A percentile compares a stretch with the other conserved stretches of the same genome.
Conservation (phyloP, 2,888 invertebrate genomes). For the Pandemis heparana region DNA sequence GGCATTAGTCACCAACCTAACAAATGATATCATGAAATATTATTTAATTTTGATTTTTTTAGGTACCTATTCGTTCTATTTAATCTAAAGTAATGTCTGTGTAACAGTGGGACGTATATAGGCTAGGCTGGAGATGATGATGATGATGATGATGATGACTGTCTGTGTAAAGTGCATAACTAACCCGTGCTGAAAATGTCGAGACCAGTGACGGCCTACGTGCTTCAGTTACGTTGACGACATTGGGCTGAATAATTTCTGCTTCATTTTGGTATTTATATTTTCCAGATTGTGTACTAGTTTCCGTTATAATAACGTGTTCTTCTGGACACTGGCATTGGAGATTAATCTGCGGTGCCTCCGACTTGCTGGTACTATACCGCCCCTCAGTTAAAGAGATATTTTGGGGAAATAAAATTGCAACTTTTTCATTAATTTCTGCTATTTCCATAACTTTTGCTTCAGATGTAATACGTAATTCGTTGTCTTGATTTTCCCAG, state of each 20-base stretch:
- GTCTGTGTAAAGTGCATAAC: neutral
- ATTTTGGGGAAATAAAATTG: neutral
- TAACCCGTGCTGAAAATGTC: neutral
- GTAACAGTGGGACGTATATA: too few species aligned
- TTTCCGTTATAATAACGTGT: neutral
- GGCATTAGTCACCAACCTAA: too few species aligned
- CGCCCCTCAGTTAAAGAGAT: neutral
- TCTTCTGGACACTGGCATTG: constrained; percentile 20
- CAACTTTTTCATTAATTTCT: neutral
- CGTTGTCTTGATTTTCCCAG: neutral
- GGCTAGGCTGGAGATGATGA: too few species aligned
- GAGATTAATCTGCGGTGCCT: neutral
- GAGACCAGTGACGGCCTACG: neutral
- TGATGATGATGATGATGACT: too few species aligned
- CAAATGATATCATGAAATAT: too few species aligned
- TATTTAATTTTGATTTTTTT: too few species aligned
- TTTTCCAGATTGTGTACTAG: constrained; percentile 9
- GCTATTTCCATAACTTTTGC: neutral
- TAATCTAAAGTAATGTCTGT: neutral
- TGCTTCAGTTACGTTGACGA: neutral
- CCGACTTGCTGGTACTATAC: neutral
- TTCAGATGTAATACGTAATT: neutral
- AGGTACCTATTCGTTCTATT: too few species aligned
- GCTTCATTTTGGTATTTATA: neutral
- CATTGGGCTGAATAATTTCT: neutral